Evolutionary conservation across 2,888 invertebrate genomes (phyloP), one percentile per base, ranked within the genome.

Genomic region (Ectemnius lituratus): DNA sequence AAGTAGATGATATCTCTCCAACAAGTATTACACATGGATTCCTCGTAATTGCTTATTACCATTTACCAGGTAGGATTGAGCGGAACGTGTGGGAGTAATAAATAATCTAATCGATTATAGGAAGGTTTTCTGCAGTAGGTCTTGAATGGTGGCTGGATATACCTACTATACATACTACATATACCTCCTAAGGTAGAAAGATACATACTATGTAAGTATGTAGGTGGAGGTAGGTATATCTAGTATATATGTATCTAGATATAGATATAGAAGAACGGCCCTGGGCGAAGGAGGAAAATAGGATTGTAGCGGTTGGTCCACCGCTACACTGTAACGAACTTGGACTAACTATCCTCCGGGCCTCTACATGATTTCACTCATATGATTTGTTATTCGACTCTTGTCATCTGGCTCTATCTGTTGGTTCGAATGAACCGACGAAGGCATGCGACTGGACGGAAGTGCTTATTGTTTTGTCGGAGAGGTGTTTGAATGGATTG

Each of bases 391-490:
- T 62, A 20, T 61, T 47, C 47, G 62, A 72, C 77, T 77, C 68
- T 76, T 72, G 72, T 77, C 77, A 37, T 72, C 68, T 68, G 58
- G 58, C 37, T 37, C 56, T 69, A 77, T 76, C 69, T 72, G 61
- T 65, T 67, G 69, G 76, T 66, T 8, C 0, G 37, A 37, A 37
- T 8, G 37, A 37, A 69, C 69, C 77, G 77, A 77, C 76, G 68
- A 76, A 76, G 76, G 63, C 76, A 58, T 77, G 72, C 68, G 66
- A 69, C 60, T 76, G 56, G 72, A 49, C 46, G 64, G 58, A 68
- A 62, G 62, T 72, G 52, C 70, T 76, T 76, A 77, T 77, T 77
- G 76, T 61, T 63, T 72, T 73, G 66, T 73, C 76, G 69, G 68
- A 67, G 73, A 69, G 65, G 66, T 68, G 66, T 76, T 69, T 64